phyloP scores from a whole-genome alignment of 2,113 vertebrate species.

The Malurus elegans region DNA sequence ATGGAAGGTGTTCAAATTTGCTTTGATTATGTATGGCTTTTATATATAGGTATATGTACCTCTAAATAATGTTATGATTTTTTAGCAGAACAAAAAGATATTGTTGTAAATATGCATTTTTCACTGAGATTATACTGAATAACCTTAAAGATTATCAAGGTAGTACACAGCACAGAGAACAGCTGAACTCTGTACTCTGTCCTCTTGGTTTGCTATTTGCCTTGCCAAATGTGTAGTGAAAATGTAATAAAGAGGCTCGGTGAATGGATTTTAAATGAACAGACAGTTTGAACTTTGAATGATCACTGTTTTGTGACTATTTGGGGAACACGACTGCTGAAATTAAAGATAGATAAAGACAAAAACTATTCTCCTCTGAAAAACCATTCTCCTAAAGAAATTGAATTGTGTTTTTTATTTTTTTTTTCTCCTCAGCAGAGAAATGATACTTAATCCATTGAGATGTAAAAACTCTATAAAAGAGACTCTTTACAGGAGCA shows the following conservation, averaged over 20 bases:
- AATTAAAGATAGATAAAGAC: slow-evolving; percentile 64
- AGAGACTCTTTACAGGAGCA: slow-evolving; percentile 57
- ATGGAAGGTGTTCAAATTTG: not conserved
- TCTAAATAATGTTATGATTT: not conserved
- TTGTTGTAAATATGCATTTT: not conserved
- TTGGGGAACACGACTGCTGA: slow-evolving; percentile 56
- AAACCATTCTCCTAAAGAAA: slow-evolving; percentile 67
- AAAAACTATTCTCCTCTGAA: slow-evolving; percentile 58
- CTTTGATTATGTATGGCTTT: not conserved
- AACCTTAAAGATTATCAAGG: not conserved
- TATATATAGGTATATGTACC: not conserved
- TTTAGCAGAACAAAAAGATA: not conserved
- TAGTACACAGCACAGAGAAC: not conserved
- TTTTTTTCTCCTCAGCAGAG: not conserved
- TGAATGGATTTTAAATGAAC: slow-evolving; percentile 56
- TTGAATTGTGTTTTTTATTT: slow-evolving; percentile 33
- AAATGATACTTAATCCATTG: slow-evolving; percentile 72
- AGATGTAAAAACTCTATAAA: slow-evolving; percentile 76
- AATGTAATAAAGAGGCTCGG: slow-evolving; percentile 26
- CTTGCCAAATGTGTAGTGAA: not conserved
- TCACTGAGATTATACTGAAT: not conserved
- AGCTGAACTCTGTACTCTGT: not conserved
- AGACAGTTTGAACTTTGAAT: slow-evolving; percentile 67
- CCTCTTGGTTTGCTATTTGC: not conserved
- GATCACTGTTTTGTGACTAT: slow-evolving; percentile 61